phyloP scores from a whole-genome alignment of 2,888 invertebrate genomes.

The Sarcophaga carnaria region DNA sequence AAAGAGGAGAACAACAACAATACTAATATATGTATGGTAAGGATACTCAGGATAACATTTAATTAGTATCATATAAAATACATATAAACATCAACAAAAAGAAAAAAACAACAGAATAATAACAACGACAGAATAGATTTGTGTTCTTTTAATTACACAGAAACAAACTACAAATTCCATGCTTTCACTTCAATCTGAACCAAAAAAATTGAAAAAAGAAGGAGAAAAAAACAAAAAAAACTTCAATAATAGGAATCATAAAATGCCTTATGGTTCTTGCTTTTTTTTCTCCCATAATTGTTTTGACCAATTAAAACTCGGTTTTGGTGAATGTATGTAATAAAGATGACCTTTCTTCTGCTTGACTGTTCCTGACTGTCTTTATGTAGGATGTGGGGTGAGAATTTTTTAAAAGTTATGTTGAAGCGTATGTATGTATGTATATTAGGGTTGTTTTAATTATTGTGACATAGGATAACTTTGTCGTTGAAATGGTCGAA shows the following conservation, averaged over 20 bases:
- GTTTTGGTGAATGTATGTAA: constrained; percentile 14
- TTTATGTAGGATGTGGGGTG: no score
- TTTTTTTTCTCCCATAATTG: constrained; percentile 29
- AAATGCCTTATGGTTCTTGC: constrained; percentile 22
- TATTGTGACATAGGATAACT: no score
- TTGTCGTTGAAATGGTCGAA: no score
- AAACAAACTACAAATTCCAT: constrained; percentile 8
- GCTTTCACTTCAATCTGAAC: not conserved
- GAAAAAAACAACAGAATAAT: not conserved
- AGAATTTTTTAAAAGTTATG: no score
- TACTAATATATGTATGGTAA: not conserved
- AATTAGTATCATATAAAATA: constrained; percentile 29
- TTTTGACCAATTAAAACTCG: constrained; percentile 52
- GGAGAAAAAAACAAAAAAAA: not conserved
- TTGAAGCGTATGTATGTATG: no score
- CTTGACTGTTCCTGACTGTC: no score
- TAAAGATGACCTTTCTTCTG: no score
- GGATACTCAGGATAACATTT: constrained; percentile 35
- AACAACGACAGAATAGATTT: constrained; percentile 15
- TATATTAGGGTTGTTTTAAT: no score
- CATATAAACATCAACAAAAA: not conserved
- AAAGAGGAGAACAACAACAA: not conserved
- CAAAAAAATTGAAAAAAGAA: not conserved
- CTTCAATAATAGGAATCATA: not conserved
- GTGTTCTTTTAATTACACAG: constrained; percentile 41